A percentile compares a stretch with the other conserved stretches of the same genome.
Evolutionary conservation across 2,888 invertebrate genomes (phyloP).

Genomic region (Brenthis hecate): DNA sequence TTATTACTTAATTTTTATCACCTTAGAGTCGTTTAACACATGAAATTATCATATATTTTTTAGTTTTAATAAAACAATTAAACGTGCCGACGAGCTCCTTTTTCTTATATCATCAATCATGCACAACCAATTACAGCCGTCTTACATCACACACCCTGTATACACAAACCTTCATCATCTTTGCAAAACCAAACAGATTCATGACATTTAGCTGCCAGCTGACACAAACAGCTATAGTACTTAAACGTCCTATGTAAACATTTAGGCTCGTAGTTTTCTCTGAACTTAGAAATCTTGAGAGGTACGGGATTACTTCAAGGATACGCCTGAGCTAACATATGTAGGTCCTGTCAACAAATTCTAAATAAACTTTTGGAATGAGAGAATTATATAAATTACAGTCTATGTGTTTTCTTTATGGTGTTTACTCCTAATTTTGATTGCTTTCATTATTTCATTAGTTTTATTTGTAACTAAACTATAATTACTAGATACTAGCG

Average conservation of each 20-base stretch:
- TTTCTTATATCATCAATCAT: too few species aligned
- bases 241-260: slow-evolving; percentile 17
- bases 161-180: background rate
- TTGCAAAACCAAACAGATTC: slow-evolving; percentile 1
- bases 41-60: too few species aligned
- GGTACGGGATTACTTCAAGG: slow-evolving; percentile 19
- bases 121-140: background rate
- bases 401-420: background rate
- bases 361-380: slow-evolving; percentile 1
- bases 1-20: too few species aligned
- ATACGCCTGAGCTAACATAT: background rate
- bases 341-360: slow-evolving; percentile 7
- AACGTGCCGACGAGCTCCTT: too few species aligned
- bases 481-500: too few species aligned
- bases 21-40: too few species aligned
- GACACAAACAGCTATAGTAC: slow-evolving; percentile 1
- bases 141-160: background rate
- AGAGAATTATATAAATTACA: background rate
- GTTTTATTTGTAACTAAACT: too few species aligned
- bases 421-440: background rate
- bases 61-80: too few species aligned
- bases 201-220: slow-evolving; percentile 6
- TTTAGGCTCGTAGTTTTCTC: slow-evolving; percentile 10
- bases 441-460: too few species aligned
- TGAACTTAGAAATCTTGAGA: slow-evolving; percentile 6